Evolutionary conservation across 2,888 invertebrate genomes (phyloP).

Genomic region (Troides helena): DNA sequence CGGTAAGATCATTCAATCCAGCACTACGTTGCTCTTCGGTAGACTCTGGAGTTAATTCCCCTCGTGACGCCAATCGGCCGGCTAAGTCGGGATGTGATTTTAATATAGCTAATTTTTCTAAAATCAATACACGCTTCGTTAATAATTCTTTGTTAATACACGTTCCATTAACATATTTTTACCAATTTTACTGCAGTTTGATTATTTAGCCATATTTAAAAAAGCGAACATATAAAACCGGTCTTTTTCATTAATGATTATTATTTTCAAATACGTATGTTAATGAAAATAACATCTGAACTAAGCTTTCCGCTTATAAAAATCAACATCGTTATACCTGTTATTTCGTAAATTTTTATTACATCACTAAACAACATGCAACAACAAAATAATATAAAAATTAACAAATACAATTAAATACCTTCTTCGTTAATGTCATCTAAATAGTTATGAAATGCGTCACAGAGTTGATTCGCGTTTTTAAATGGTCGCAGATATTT

Average conservation of each 20-base stretch:
- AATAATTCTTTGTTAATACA: no score
- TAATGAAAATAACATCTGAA: no score
- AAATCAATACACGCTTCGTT: neutral
- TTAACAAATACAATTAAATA: constrained; percentile 38
- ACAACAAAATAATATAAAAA: neutral
- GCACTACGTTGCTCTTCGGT: constrained; percentile 78
- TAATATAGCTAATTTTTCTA: constrained; percentile 79
- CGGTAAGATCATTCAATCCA: constrained; percentile 75
- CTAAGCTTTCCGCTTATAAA: no score
- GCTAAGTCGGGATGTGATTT: constrained; percentile 84
- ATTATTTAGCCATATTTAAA: neutral
- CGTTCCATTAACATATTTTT: neutral
- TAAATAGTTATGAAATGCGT: constrained; percentile 77
- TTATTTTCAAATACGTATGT: no score
- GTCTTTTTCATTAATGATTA: no score
- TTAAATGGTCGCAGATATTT: constrained; percentile 76
- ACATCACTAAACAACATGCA: neutral
- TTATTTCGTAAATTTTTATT: neutral
- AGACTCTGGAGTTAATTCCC: constrained; percentile 80
- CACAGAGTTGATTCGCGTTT: constrained; percentile 66
- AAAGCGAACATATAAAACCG: no score
- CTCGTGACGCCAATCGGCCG: constrained; percentile 76
- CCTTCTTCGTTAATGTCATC: constrained; percentile 74
- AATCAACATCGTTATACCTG: no score
- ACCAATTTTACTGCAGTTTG: neutral